A percentile compares a stretch with the other conserved stretches of the same genome.
These are phyloP conservation scores for Symphodus melops DNA, from an alignment of 2,113 vertebrate genomes.

Conservation along the genomic window DNA sequence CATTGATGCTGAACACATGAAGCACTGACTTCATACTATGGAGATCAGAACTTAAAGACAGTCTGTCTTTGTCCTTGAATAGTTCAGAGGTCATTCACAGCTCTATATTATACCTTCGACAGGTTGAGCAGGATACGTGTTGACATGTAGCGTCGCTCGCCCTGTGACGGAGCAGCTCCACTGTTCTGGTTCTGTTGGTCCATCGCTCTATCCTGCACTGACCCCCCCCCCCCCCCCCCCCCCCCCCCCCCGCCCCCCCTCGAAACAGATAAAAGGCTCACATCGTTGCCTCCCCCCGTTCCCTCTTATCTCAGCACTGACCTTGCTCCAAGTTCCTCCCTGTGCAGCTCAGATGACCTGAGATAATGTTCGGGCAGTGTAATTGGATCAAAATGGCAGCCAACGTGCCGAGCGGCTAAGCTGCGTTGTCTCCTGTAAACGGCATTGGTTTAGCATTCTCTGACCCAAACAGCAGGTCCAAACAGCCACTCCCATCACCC, in stretches of 20 bases:
- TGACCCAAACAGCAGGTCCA: constrained; percentile 12
- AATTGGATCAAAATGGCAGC: constrained; percentile 80
- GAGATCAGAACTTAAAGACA: too few relatives aligned
- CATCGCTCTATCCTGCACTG: constrained; percentile 33
- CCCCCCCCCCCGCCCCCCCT: constrained; percentile 21
- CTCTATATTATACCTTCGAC: too few relatives aligned
- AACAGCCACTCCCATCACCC: neutral
- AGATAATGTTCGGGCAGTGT: constrained; percentile 77
- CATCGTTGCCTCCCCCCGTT: constrained; percentile 42
- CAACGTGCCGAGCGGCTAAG: constrained; percentile 54
- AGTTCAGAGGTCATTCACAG: too few relatives aligned
- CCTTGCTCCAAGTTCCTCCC: constrained; percentile 71
- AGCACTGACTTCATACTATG: too few relatives aligned
- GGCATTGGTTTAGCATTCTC: constrained; percentile 34
- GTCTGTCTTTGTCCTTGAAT: too few relatives aligned
- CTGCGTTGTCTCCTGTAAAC: constrained; percentile 33
- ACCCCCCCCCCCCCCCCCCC: constrained; percentile 30
- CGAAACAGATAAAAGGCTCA: constrained; percentile 48
- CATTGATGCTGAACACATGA: too few relatives aligned
- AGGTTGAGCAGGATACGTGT: neutral
- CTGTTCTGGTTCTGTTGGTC: constrained; percentile 25
- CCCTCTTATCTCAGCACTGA: constrained; percentile 69
- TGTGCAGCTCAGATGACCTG: constrained; percentile 71
- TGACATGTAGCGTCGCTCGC: constrained; percentile 1
- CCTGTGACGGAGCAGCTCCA: constrained; percentile 8